These are phyloP conservation scores for Cairina moschata DNA, from an alignment of 2,113 vertebrate genomes.

Conservation along the genomic window DNA sequence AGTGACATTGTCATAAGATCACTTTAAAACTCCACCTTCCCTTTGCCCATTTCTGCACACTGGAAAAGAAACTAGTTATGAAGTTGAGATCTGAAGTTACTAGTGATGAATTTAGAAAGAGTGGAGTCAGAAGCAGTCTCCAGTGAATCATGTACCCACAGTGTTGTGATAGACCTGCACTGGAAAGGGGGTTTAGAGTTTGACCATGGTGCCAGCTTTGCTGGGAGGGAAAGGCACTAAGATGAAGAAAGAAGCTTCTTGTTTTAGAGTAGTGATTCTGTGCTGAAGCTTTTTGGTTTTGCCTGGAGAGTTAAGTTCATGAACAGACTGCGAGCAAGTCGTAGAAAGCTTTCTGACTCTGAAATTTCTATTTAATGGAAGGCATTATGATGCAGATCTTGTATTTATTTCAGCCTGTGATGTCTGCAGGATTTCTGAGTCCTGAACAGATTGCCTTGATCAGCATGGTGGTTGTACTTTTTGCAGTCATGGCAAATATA, in stretches of 20 bases:
- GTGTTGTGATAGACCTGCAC: neutral
- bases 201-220: neutral
- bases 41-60: neutral
- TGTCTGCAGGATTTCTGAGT: neutral
- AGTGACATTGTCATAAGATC: neutral
- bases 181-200: neutral
- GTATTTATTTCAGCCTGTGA: neutral
- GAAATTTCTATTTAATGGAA: neutral
- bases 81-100: neutral
- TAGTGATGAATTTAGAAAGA: neutral
- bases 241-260: neutral
- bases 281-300: neutral
- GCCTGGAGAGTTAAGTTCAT: neutral
- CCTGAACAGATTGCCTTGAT: neutral
- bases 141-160: neutral
- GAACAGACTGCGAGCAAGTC: neutral
- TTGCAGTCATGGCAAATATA: neutral
- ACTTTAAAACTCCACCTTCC: neutral
- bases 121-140: neutral
- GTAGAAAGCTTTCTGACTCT: neutral
- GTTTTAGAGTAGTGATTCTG: neutral
- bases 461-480: neutral
- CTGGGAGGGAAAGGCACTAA: neutral
- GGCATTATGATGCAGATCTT: neutral
- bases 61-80: neutral